Evolutionary conservation across 2,888 invertebrate genomes (phyloP), one percentile per base, ranked within the genome.

Genomic region (Lamproptera curius): DNA sequence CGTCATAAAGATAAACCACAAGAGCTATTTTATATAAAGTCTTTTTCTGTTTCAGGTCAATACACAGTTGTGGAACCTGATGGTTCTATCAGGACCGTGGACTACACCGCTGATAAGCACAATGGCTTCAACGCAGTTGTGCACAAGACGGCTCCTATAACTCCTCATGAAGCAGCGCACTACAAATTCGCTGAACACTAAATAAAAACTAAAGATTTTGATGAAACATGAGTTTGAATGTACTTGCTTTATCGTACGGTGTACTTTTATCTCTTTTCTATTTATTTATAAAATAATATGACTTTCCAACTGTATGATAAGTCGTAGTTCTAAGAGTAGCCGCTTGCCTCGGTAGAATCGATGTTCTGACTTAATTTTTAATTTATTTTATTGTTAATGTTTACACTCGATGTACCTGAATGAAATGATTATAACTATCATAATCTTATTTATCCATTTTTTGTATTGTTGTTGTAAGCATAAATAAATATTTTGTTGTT

Each of bases 31-130:
- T n/a, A n/a, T n/a, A n/a, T n/a, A n/a, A n/a, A n/a, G n/a, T n/a
- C n/a, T n/a, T n/a, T 9, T 17, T 15, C 15, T 13, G 1, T 14
- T 67, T n/a, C 75, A 88, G 88, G 88, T 42, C 88, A 88, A 58
- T 88, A 88, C 73, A 78, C 84, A 47, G 72, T 87, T 17, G 87
- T 88, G 39, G 88, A 88, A 59, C 88, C 88, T 1, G 87, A 88
- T 60, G 88, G 88, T 61, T 85, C 87, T 50, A 71, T 88, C 54
- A 81, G 88, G 50, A 88, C 87, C 0, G 88, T 87, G 61, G 87
- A 88, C 72, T 88, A 88, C 70, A 87, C 87, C 0, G 88, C 88
- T 1, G 88, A 88, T 63, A 87, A 88, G 42, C 84, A 88, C 63
- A 83, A 77, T 49, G 88, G 88, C 0, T 88, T 88, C 72, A 88